Evolutionary conservation across 2,888 invertebrate species (phyloP), one percentile per base, ranked within the genome.

Genomic region (Tiphia femorata): DNA sequence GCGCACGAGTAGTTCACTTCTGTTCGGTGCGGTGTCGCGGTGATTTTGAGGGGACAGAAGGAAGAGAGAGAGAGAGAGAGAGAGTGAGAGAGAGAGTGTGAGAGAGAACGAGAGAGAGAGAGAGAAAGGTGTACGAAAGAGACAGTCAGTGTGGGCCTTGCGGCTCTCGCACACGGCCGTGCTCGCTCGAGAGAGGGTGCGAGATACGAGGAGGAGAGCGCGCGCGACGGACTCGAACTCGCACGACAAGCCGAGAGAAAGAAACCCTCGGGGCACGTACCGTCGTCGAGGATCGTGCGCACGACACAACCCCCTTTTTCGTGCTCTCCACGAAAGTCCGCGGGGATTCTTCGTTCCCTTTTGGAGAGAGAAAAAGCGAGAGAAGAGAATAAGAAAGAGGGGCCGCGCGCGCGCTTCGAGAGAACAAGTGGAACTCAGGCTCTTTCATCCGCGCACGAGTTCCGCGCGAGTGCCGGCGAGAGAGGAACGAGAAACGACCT

Each of bases 1-100:
- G 84, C 85, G 85, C 86, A 86, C 85, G 86, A 87, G 87, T 87
- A 87, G 87, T 87, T 86, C 85, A 86, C 84, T 86, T 85, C 86
- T 86, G 86, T 85, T 84, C 85, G 85, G 82, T 81, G 83, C 79
- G 75, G 70, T 77, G 77, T 77, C 77, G 80, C 78, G 78, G 70
- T 70, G 70, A 67, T 67, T 67, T 69, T 60, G 52, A 64, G 65
- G 70, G 62, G 64, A 62, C 64, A 61, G 63, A 59, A 47, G 46
- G 48, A 30, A 54, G 47, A 60, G 60, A 50, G 44, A 50, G 47
- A 69, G 38, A 55, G 53, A 48, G 49, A 62, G 33, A 64, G 43
- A 55, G 37, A 57, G 48, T 53, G 19, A 49, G 42, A 47, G 37
- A 20, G 16, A 30, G 21, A 40, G 20, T 17, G 10, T 27, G 29